phyloP scores from a whole-genome alignment of 2,888 invertebrate species.

The Andrena dorsata region DNA sequence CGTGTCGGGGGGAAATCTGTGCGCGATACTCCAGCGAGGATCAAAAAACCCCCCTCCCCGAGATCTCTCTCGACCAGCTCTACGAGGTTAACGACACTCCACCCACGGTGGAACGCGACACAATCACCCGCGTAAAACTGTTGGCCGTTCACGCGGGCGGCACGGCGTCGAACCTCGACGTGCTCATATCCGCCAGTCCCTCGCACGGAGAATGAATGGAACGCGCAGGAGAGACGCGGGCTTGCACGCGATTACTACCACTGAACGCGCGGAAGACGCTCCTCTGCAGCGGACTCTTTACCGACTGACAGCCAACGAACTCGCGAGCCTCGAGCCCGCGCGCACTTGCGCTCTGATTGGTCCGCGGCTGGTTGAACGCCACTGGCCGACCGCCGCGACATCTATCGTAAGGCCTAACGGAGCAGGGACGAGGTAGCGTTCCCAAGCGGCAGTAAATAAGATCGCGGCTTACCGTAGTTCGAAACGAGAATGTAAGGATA shows the following conservation, averaged over 20 bases:
- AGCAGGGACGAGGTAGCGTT: neutral
- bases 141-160: slow-evolving; percentile 61
- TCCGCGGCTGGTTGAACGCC: slow-evolving; percentile 3
- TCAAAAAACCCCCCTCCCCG: slow-evolving; percentile 1
- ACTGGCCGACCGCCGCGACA: neutral
- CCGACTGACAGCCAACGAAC: slow-evolving; percentile 53
- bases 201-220: neutral
- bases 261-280: neutral
- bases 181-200: slow-evolving; percentile 22
- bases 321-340: slow-evolving; percentile 38
- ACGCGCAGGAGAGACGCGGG: slow-evolving; percentile 15
- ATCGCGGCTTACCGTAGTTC: neutral
- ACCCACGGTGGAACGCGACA: slow-evolving; percentile 16
- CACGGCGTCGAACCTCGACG: slow-evolving; percentile 20
- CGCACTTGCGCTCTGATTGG: slow-evolving; percentile 57
- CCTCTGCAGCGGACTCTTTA: slow-evolving; percentile 20
- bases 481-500: neutral
- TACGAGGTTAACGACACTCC: slow-evolving; percentile 44
- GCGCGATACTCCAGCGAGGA: slow-evolving; percentile 41
- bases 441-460: neutral
- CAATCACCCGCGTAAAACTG: slow-evolving; percentile 47
- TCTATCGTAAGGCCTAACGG: neutral
- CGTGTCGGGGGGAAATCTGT: slow-evolving; percentile 24
- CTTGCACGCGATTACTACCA: slow-evolving; percentile 24
- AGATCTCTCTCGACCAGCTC: neutral